These are phyloP conservation scores for Tetramorium alpestre DNA, from an alignment of 1,140 invertebrate species.

Conservation along the genomic window DNA sequence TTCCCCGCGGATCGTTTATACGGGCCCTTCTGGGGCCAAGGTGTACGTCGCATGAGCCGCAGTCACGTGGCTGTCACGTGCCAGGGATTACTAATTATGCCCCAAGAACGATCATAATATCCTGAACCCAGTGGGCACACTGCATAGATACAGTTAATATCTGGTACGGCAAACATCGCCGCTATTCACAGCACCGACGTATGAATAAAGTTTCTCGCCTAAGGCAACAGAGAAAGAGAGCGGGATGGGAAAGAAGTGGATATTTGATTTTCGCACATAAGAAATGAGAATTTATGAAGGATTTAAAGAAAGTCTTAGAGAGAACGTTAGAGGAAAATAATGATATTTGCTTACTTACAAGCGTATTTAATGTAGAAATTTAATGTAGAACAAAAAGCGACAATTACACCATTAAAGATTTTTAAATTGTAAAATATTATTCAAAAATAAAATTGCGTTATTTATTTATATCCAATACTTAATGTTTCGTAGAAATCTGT, in stretches of 20 bases:
- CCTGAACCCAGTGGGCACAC: constrained; percentile 76
- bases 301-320: constrained; percentile 11
- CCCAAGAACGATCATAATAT: constrained; percentile 83
- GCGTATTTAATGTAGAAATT: background rate
- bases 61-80: constrained; percentile 81
- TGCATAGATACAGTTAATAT: constrained; percentile 84
- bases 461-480: background rate
- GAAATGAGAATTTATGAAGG: constrained; percentile 50
- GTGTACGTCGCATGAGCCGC: constrained; percentile 71
- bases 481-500: background rate
- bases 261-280: constrained; percentile 85
- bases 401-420: background rate
- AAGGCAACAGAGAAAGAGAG: constrained; percentile 25
- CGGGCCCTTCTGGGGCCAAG: constrained; percentile 61
- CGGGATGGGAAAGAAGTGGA: constrained; percentile 12
- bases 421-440: background rate
- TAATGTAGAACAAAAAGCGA: background rate
- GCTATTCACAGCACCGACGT: constrained; percentile 69
- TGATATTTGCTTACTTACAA: background rate
- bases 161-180: constrained; percentile 81
- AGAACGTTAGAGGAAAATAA: background rate
- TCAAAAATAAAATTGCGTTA: background rate
- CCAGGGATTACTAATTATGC: constrained; percentile 85
- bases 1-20: constrained; percentile 38
- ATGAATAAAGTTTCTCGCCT: constrained; percentile 79